These are phyloP conservation scores for Harpalus rufipes DNA, from an alignment of 2,888 invertebrate genomes.

Conservation along the genomic window DNA sequence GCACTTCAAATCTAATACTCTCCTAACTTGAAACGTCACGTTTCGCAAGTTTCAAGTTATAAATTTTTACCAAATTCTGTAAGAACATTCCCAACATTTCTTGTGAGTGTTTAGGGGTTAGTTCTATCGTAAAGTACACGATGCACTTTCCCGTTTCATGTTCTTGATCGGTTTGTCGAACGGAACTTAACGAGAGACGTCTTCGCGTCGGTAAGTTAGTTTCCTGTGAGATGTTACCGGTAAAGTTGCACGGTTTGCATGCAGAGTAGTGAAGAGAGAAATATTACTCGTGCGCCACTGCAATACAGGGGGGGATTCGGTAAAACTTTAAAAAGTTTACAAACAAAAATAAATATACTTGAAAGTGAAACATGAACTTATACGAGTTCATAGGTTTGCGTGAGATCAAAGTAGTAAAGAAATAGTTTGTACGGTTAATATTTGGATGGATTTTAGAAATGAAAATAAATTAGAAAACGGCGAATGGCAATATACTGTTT, in stretches of 20 bases:
- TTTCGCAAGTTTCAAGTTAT: background rate
- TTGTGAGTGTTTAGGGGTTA: background rate
- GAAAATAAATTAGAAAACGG: no score
- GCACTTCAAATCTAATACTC: slow-evolving; percentile 10
- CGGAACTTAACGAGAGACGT: slow-evolving; percentile 42
- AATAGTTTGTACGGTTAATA: no score
- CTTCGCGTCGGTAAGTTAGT: slow-evolving; percentile 43
- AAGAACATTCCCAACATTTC: background rate
- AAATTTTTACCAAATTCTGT: slow-evolving; percentile 28
- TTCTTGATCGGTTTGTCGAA: slow-evolving; percentile 28
- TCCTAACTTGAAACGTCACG: background rate
- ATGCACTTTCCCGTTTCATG: slow-evolving; percentile 17
- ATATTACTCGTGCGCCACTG: slow-evolving; percentile 31
- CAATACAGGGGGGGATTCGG: background rate
- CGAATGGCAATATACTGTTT: no score
- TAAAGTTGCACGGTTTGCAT: slow-evolving; percentile 41
- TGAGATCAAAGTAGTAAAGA: no score
- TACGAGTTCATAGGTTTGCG: no score
- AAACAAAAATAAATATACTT: background rate
- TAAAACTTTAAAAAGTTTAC: no score
- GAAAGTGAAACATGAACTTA: no score
- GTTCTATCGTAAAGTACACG: slow-evolving; percentile 20
- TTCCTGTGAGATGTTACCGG: slow-evolving; percentile 37
- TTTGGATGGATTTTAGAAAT: no score
- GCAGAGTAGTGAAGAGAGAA: slow-evolving; percentile 11